Base-by-base conservation (phyloP, 2,888 invertebrate genomes). In the Chironomus tentans region DNA sequence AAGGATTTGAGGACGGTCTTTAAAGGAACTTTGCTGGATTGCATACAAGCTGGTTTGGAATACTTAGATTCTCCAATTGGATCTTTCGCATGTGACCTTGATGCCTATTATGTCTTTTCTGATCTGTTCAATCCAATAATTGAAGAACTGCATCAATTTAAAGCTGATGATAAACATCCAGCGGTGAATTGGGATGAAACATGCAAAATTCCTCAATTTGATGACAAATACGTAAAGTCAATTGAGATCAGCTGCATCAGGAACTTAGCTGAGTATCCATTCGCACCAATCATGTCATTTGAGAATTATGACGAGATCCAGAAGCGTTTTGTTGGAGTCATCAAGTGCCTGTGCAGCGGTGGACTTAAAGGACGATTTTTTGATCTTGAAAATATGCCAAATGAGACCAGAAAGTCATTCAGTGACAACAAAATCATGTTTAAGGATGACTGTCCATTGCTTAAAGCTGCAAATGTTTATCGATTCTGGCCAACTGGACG, bases 401-500 rank as follows among this genome's bases (percentile, higher is more conserved):
- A 87, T 78, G 86, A 87, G 68, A 86, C 85, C 21, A 88, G 89
- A 80, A 84, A 86, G 78, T 85, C 87, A 80, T 85, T 91, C 81
- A 87, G 88, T 77, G 86, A 87, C 79, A 88, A 89, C 77, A 87
- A 88, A 80, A 87, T 89, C 81, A 84, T 90, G 72, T 90, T 90
- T 83, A 87, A 87, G 81, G 88, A 89, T 78, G 88, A 87, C n/a
- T 87, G 89, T 81, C 83, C 85, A 77, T 85, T 84, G 79, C 81
- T 88, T 69, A 83, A 85, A 78, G 85, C 86, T 68, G 88, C 88
- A 70, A 87, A 87, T 76, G 87, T 87, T 77, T 89, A 87, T 82
- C 87, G 88, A 77, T 90, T 86, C 83, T 91, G 91, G 91, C 91
- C 91, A 74, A 85, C 85, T 68, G 91, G 90, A 47, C 83, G 84